A percentile compares a stretch with the other conserved stretches of the same genome.
These are phyloP conservation scores for Cyclophora albipunctata DNA, from an alignment of 2,888 invertebrate genomes.

Conservation along the genomic window DNA sequence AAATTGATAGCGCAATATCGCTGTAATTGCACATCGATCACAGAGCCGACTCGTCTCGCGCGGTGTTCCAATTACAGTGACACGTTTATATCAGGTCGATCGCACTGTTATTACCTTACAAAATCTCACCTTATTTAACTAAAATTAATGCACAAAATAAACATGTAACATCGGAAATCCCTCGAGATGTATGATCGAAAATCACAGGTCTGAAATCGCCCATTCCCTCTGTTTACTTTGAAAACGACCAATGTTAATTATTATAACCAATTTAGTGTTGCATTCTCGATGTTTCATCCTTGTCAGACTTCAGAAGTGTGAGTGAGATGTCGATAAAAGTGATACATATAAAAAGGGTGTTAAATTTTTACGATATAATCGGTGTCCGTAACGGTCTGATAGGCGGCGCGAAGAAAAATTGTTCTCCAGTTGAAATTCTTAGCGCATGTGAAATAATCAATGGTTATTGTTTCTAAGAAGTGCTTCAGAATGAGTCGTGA, in stretches of 20 bases:
- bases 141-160: constrained; percentile 27
- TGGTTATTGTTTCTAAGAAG: constrained; percentile 30
- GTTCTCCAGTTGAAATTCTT: constrained; percentile 20
- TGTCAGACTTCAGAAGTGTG: constrained; percentile 16
- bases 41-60: constrained; percentile 27
- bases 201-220: constrained; percentile 27
- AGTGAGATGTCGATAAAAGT: constrained; percentile 32
- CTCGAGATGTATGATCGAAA: constrained; percentile 32
- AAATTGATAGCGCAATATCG: constrained; percentile 23
- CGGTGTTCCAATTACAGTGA: constrained; percentile 40
- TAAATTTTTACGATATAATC: constrained; percentile 60
- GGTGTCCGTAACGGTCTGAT: constrained; percentile 29
- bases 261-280: constrained; percentile 50
- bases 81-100: constrained; percentile 44
- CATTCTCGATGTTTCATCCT: constrained; percentile 28
- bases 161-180: constrained; percentile 20
- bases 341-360: constrained; percentile 51
- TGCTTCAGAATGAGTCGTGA: constrained; percentile 10
- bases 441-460: constrained; percentile 21
- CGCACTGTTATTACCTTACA: constrained; percentile 20
- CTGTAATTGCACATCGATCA: constrained; percentile 43
- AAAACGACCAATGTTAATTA: constrained; percentile 52
- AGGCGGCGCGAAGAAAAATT: constrained; percentile 25
- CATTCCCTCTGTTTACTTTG: constrained; percentile 50
- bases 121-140: constrained; percentile 25